Conservation (phyloP, 2,113 vertebrate genomes). For the Hyaena hyaena region DNA sequence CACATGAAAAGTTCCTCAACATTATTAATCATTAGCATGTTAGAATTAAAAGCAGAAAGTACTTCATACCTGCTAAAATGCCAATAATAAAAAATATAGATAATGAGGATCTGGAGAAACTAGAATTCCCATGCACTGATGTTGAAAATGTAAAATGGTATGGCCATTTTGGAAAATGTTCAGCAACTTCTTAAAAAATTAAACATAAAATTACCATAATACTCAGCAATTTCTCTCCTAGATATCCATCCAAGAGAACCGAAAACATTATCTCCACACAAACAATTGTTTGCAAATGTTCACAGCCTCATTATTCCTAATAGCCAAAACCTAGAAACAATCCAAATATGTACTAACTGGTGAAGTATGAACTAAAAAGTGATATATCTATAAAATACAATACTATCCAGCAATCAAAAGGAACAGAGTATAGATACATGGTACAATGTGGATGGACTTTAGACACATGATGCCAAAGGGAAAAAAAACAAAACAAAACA, state of each 20-base stretch:
- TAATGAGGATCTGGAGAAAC: background rate
- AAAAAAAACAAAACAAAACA: background rate
- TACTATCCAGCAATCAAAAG: conserved; percentile 1
- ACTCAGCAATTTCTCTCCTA: background rate
- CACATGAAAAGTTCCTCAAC: background rate
- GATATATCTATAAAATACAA: background rate
- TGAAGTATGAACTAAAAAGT: background rate
- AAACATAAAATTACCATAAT: background rate
- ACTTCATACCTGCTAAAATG: background rate
- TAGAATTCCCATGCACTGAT: background rate
- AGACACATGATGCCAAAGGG: background rate
- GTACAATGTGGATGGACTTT: background rate
- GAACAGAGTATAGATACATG: background rate
- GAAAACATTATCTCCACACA: background rate
- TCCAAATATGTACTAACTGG: background rate
- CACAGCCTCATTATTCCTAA: background rate
- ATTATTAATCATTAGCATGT: background rate
- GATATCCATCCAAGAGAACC: background rate
- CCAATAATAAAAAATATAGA: background rate
- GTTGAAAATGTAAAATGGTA: background rate
- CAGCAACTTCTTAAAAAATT: background rate
- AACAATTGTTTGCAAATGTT: background rate
- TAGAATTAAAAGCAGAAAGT: background rate
- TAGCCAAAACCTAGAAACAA: background rate
- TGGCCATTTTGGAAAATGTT: background rate